A percentile compares a stretch with the other conserved stretches of the same genome.
Conservation (phyloP, 2,113 vertebrate genomes). For the Pangasianodon gigas region DNA sequence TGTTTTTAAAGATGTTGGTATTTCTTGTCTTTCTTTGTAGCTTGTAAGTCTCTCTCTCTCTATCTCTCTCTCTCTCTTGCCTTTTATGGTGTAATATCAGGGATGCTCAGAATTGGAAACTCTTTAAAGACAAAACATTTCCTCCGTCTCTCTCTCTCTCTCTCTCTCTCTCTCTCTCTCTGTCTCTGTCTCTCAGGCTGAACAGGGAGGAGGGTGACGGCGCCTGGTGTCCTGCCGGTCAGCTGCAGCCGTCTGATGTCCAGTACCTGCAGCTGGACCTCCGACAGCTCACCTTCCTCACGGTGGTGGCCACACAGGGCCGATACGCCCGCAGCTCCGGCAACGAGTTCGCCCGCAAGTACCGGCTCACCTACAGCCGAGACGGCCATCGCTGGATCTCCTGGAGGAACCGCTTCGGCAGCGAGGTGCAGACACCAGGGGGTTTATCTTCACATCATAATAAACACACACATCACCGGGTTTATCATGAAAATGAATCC, state of each 20-base stretch:
- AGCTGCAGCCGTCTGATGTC: slow-evolving; percentile 78
- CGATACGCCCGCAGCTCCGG: slow-evolving; percentile 81
- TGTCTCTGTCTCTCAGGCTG: slow-evolving; percentile 67
- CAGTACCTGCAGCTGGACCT: slow-evolving; percentile 90
- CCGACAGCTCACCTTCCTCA: slow-evolving; percentile 82
- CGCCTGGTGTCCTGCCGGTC: slow-evolving; percentile 87
- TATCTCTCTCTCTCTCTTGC: background rate
- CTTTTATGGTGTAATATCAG: background rate
- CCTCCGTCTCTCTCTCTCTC: background rate
- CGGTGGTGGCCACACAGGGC: slow-evolving; percentile 87
- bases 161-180: too few relatives aligned
- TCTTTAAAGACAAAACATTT: background rate
- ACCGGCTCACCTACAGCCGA: slow-evolving; percentile 85
- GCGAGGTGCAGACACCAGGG: slow-evolving; percentile 62
- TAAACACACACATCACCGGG: background rate
- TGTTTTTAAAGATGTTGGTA: background rate
- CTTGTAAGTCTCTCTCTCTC: background rate
- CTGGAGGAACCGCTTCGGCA: slow-evolving; percentile 82
- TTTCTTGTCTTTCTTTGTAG: background rate
- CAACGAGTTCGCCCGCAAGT: slow-evolving; percentile 84
- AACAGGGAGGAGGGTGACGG: slow-evolving; percentile 85
- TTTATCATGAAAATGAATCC: background rate
- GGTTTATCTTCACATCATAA: background rate
- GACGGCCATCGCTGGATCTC: slow-evolving; percentile 82
- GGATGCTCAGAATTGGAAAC: background rate